Evolutionary conservation across 1,140 invertebrate genomes (phyloP), one percentile per base, ranked within the genome.

Genomic region (Drosophila kanapiae): DNA sequence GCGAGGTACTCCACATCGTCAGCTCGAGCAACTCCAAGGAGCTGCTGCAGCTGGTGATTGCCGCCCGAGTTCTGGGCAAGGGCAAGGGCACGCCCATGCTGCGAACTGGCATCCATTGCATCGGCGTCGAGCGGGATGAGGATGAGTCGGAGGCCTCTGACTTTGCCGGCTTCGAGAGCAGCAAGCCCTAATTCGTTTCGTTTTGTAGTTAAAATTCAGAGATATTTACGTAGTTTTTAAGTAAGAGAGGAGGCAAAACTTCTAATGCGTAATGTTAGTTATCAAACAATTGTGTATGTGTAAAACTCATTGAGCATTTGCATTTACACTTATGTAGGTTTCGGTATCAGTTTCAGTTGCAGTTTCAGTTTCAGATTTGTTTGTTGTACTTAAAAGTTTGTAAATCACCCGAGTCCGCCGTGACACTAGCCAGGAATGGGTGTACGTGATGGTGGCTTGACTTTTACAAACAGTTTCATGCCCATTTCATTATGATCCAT

Each of bases 51-150:
- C 59, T 93, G 57, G 61, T 93, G 11, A 91, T 93, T 42, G 78
- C 82, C n/a, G 93, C 93, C 6, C 91, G 93, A 37, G 92, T 94
- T 0, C 76, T 94, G 60, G 94, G 93, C 11, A 94, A 94, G 71
- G 94, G 93, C 59, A 94, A 94, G 75, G 94, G 94, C 0, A 94
- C 94, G 4, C 94, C 94, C 29, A 87, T 94, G 71, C 70, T 94
- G 61, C 88, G 94, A 45, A 94, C 94, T 13, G 94, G 94, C 5
- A 94, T 94, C 58, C 94, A 93, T 38, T 94, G 93, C 68, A 92
- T 94, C 62, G 93, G 82, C 7, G 82, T 93, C 13, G 94, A 94
- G 43, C 78, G 81, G 11, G 85, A 92, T 48, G 92, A 93, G 3
- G 93, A 93, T 1, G 93, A 93, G 7, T 93, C 93, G 11, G 92